Evolutionary conservation across 2,797 vertebrate species (phyloP), one percentile per base, ranked within the genome.

Genomic region (Atherinosoma microstoma): DNA sequence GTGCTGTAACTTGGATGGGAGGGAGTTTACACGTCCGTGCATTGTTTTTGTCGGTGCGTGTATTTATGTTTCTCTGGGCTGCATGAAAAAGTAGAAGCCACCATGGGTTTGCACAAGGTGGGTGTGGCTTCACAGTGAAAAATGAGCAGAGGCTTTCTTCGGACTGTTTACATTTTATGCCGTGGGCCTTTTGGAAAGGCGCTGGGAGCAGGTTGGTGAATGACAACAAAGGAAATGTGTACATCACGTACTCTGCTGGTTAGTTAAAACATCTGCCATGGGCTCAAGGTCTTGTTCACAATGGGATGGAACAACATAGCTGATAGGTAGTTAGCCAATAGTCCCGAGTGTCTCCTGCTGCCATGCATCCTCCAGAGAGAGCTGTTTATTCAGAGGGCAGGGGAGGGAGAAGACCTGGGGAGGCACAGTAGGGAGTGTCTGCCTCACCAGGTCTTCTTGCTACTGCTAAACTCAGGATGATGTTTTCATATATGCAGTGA

Each of bases 341-440:
- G 67, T 83, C 84, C 74, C 64, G 12, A 63, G 76, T 30, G 79
- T 78, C 64, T 42, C 42, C 78, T 64, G 15, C 29, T 71, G 47
- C 58, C 49, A 34, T 35, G 27, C 24, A 10, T 75, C 67, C 72
- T 81, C 86, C 65, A 30, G 76, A 79, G 90, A 76, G 67, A 76
- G 73, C 67, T 88, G 87, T 89, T 92, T 92, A 78, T 84, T 86
- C 73, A 84, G 76, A 79, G 76, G 78, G 57, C 62, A 58, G 51
- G 68, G 67, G 18, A 80, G 70, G 75, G 62, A 76, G 79, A 75
- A 84, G 78, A 59, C 32, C 35, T 0, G 24, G 3, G 64, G 67
- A 54, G 77, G 49, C 76, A 73, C 84, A 67, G 62, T 59, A 18
- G 84, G 84, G 84, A 86, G 62, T 75, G 80, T 84, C 88, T 86